Conservation (phyloP, 2,113 vertebrate genomes). For the Eclectus roratus region DNA sequence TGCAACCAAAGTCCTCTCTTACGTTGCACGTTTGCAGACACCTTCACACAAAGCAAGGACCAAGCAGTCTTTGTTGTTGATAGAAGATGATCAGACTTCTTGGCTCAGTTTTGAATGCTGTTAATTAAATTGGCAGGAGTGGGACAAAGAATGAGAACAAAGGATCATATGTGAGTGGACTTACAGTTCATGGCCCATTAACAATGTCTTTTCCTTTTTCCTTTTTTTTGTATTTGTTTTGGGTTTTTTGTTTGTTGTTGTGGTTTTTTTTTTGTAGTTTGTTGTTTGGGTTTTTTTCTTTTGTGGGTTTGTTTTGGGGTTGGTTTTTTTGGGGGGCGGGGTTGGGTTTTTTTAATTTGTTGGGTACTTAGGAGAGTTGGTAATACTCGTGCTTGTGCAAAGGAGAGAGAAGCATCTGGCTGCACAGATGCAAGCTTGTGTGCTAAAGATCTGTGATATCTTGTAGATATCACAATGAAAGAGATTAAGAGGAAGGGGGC, state of each 20-base stretch:
- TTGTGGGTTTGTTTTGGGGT: too few relatives aligned
- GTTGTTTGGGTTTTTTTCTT: too few relatives aligned
- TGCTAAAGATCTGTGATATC: fast-evolving
- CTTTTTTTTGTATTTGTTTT: neutral
- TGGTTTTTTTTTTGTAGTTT: neutral
- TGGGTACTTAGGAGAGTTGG: neutral
- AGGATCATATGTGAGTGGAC: neutral
- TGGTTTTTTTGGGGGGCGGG: too few relatives aligned
- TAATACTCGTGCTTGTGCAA: neutral
- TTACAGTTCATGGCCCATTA: fast-evolving
- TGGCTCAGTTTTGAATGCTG: neutral
- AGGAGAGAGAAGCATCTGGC: neutral
- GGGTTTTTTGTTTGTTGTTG: neutral
- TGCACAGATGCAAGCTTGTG: neutral
- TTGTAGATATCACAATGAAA: neutral
- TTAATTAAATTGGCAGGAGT: neutral
- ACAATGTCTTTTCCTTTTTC: neutral
- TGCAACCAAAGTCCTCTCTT: neutral
- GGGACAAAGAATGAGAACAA: neutral
- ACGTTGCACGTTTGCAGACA: fast-evolving
- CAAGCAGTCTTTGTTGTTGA: neutral
- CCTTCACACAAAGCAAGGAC: neutral
- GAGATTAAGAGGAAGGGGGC: neutral
- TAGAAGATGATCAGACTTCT: neutral
- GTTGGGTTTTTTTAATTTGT: neutral